Evolutionary conservation across 1,140 invertebrate species (phyloP).

Genomic region (Bombus sylvicola): DNA sequence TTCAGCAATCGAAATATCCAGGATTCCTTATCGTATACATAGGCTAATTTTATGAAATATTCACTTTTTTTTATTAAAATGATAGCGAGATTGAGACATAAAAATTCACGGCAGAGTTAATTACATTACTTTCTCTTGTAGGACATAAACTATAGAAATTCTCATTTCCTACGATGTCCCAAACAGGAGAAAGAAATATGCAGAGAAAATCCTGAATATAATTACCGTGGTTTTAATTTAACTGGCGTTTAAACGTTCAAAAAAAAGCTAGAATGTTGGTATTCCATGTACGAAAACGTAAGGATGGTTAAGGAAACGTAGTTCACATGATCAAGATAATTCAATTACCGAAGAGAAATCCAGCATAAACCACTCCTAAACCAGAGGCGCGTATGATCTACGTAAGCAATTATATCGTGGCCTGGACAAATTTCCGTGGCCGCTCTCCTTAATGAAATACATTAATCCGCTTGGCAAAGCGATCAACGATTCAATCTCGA

Average conservation of each 20-base stretch:
- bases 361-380: neutral
- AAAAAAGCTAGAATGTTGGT: neutral
- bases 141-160: too few species aligned
- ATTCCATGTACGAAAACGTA: neutral
- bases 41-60: too few species aligned
- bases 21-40: too few species aligned
- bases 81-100: neutral
- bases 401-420: neutral
- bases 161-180: neutral
- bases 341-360: neutral
- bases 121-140: neutral
- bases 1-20: too few species aligned
- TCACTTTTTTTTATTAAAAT: too few species aligned
- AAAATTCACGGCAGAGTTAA: neutral
- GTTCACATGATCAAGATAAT: neutral
- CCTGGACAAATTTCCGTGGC: neutral
- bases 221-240: neutral
- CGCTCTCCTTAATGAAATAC: neutral
- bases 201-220: neutral
- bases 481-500: neutral
- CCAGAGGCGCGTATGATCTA: neutral
- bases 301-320: too few species aligned
- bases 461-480: neutral
- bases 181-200: neutral
- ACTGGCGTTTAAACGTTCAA: neutral